These are phyloP conservation scores for Caenorhabditis panamensis DNA, from an alignment of 2,888 invertebrate species.

Conservation along the genomic window DNA sequence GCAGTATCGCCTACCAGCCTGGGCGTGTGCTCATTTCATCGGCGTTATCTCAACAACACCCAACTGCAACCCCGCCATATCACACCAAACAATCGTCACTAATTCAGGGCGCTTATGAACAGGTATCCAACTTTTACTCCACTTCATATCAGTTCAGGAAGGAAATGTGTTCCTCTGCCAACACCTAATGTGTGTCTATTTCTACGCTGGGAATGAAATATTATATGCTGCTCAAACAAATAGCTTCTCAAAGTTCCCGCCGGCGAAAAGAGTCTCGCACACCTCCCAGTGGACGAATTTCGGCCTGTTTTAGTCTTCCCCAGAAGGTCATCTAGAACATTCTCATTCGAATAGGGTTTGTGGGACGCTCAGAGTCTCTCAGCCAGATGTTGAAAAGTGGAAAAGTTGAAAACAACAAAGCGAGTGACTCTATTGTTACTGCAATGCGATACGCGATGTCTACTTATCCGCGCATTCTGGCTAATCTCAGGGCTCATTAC, in stretches of 20 bases:
- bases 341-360: too few relatives aligned
- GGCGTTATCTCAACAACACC: slow-evolving; percentile 21
- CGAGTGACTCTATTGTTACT: not conserved
- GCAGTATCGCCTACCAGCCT: slow-evolving; percentile 22
- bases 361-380: too few relatives aligned
- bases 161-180: not conserved
- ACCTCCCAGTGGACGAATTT: not conserved
- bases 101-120: not conserved
- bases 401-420: slow-evolving; percentile 6
- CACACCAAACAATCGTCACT: not conserved
- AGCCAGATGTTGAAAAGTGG: not conserved
- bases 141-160: not conserved
- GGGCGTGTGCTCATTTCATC: slow-evolving; percentile 23
- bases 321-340: not conserved
- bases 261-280: not conserved
- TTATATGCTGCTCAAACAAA: slow-evolving; percentile 29
- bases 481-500: slow-evolving; percentile 22
- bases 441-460: not conserved
- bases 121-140: not conserved
- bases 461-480: not conserved
- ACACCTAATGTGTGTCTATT: not conserved
- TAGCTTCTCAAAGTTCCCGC: not conserved
- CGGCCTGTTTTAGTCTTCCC: not conserved
- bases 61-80: slow-evolving; percentile 1
- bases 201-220: slow-evolving; percentile 13